phyloP scores from a whole-genome alignment of 35 echinoderm and acorn worm species.

The Stichopus chloronotus region DNA sequence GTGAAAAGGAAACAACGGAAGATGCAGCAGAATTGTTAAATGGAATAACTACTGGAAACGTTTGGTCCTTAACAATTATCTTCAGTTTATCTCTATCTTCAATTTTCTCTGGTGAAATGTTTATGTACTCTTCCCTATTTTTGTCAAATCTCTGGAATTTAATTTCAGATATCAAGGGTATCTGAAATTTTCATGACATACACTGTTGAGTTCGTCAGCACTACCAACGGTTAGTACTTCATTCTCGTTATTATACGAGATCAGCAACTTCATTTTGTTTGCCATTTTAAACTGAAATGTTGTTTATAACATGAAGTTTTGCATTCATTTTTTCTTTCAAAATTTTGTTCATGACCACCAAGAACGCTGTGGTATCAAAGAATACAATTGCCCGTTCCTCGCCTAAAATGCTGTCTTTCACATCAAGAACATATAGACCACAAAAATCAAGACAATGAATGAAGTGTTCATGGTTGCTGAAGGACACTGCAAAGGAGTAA shows the following conservation, averaged over 20 bases:
- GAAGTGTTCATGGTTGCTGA: background rate
- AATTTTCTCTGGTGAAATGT: background rate
- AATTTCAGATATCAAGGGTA: constrained; percentile 1
- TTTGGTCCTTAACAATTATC: constrained; percentile 2
- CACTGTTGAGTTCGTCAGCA: background rate
- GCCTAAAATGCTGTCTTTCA: constrained; percentile 26
- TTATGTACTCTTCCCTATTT: constrained; percentile 11
- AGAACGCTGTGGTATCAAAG: constrained; percentile 2
- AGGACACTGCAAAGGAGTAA: background rate
- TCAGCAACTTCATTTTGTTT: constrained; percentile 1
- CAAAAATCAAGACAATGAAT: constrained; percentile 18
- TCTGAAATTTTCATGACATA: background rate
- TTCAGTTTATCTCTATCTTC: constrained; percentile 27
- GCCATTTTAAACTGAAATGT: constrained; percentile 18
- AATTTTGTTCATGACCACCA: constrained; percentile 29
- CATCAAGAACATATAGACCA: constrained; percentile 13
- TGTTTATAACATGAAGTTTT: background rate
- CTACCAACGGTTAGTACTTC: background rate
- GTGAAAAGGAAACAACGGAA: background rate
- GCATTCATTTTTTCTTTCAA: constrained; percentile 5
- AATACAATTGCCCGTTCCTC: constrained; percentile 23
- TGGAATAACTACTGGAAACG: background rate
- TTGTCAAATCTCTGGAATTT: constrained; percentile 26
- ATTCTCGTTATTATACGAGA: constrained; percentile 10
- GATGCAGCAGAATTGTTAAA: background rate